Conservation (phyloP, 2,113 vertebrate genomes). For the Prochilodus magdalenae region DNA sequence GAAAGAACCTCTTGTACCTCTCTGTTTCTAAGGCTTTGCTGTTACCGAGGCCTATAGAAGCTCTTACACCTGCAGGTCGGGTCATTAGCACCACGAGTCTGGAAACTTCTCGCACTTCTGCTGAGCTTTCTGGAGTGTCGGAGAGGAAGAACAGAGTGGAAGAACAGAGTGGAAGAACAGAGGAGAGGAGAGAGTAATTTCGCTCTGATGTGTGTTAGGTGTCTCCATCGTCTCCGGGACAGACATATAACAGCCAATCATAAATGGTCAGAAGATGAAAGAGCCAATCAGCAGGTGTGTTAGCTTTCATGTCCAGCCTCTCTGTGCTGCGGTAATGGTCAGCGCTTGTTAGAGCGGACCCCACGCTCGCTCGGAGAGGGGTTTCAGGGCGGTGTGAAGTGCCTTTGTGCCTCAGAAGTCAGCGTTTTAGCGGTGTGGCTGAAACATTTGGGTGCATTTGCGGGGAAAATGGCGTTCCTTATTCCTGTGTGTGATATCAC, state of each 20-base stretch:
- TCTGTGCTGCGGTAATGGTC: not conserved
- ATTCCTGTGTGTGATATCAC: not conserved
- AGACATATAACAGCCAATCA: not conserved
- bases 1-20: too few species aligned
- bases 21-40: too few species aligned
- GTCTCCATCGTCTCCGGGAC: not conserved
- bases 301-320: constrained; percentile 4
- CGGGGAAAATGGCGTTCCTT: not conserved
- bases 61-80: too few species aligned
- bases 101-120: too few species aligned
- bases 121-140: not conserved
- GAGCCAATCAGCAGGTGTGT: constrained; percentile 16
- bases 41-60: too few species aligned
- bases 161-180: too few species aligned
- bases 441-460: not conserved
- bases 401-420: not conserved
- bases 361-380: not conserved
- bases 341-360: not conserved
- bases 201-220: not conserved
- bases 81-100: too few species aligned
- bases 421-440: not conserved
- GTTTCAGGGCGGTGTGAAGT: not conserved
- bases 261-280: constrained; percentile 13
- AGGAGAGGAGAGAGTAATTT: not conserved
- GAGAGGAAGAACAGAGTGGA: not conserved